Base-by-base conservation (phyloP, 2,113 vertebrate genomes). In the Hiodon alosoides region DNA sequence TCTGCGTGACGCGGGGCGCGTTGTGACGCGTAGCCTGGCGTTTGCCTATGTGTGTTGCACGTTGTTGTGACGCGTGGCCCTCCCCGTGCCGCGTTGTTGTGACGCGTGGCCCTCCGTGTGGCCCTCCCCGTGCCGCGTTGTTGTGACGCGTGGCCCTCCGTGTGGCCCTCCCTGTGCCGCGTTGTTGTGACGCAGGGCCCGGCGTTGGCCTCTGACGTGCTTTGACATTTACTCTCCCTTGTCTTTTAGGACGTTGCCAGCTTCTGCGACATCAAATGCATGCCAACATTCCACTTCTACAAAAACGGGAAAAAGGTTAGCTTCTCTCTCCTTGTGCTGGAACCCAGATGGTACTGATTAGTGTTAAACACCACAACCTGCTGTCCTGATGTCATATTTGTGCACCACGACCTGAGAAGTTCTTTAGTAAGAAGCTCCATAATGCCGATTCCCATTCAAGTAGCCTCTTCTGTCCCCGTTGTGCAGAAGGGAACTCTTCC, bases 231-330 rank as follows among this genome's bases (percentile, higher is more conserved):
- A 31, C 8, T 14, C 14, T 48, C 11, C 53, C 72, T 31, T 31
- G 31, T 31, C 31, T 31, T 31, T 31, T 31, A 95, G 94, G 94
- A 95, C 4, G 86, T 95, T 46, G 92, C 94, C 68, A 3, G 88
- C 54, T 84, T 87, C 1, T 95, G 92, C 6, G 89, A 90, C 52
- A 90, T 95, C 82, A 93, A 87, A 67, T 95, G 93, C 80, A 95
- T 95, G 94, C 94, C 94, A 53, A 95, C 94, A 3, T 95, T 95
- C 86, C 92, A 93, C 73, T 95, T 94, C 87, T 95, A 92, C 83
- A 95, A 93, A 85, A 85, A 84, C 0, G 87, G 87, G 47, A 31
- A 88, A 62, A 93, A 89, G 93, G 94, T 95, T 87, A 0, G 82
- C 7, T 17, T 9, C 4, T 3, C 6, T 55, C 8, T 64, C 4